Evolutionary conservation across 1,140 invertebrate species (phyloP).

Genomic region (Caenorhabditis brenneri): DNA sequence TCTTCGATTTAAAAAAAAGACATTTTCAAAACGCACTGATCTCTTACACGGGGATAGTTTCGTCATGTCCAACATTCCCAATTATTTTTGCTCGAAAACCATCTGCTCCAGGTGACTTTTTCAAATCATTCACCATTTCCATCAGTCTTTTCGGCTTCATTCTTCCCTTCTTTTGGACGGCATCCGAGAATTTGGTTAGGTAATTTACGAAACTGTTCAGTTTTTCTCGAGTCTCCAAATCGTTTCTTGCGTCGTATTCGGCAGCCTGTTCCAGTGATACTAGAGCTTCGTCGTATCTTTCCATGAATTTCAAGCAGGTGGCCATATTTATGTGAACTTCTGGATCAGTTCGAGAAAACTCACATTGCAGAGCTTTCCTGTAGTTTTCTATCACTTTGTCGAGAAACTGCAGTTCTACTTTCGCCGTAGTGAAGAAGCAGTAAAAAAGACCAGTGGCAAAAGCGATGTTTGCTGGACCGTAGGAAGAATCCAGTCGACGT

Average conservation of each 20-base stretch:
- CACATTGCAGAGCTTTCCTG: not conserved
- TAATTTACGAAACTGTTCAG: not conserved
- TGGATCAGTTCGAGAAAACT: not conserved
- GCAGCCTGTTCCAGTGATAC: not conserved
- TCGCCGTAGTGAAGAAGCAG: conserved; percentile 5
- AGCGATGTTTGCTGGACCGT: not conserved
- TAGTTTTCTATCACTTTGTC: conserved; percentile 18
- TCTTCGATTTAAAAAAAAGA: too few relatives aligned
- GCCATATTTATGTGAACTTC: conserved; percentile 9
- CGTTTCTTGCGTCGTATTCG: not conserved
- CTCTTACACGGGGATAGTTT: not conserved
- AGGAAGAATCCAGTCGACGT: not conserved
- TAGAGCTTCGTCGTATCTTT: not conserved
- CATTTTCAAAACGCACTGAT: not conserved
- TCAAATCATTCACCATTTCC: not conserved
- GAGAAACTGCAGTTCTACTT: not conserved
- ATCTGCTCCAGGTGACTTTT: not conserved
- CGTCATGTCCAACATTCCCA: not conserved
- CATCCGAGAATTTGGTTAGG: not conserved
- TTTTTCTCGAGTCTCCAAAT: not conserved
- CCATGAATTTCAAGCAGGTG: not conserved
- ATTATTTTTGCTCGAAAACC: conserved; percentile 8
- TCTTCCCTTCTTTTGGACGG: not conserved
- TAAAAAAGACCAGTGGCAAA: conserved; percentile 21
- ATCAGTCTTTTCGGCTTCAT: not conserved